A percentile compares a stretch with the other conserved stretches of the same genome.
Conservation (phyloP, 23 tunicate genomes). For the Phallusia fumigata region DNA sequence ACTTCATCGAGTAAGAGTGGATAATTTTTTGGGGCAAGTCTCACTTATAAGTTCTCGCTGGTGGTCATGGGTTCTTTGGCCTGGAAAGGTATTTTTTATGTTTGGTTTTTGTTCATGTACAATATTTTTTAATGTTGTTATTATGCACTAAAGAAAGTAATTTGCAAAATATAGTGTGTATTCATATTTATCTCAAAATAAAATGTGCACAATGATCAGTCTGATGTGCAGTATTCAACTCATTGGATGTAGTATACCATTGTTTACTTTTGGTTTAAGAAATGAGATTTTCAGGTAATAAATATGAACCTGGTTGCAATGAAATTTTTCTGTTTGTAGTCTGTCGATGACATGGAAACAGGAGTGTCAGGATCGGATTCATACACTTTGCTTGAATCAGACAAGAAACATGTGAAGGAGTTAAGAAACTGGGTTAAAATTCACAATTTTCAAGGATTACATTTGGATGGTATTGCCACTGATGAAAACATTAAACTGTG, state of each 20-base stretch:
- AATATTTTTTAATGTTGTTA: no score
- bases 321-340: no score
- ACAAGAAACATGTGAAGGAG: slow-evolving; percentile 6
- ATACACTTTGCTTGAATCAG: slow-evolving; percentile 29
- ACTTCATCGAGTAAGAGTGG: slow-evolving; percentile 31
- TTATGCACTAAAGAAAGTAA: no score
- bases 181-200: no score
- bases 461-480: background rate
- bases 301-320: no score
- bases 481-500: background rate
- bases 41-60: slow-evolving; percentile 36
- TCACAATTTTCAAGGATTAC: background rate
- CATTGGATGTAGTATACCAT: no score
- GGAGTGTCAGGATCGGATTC: slow-evolving; percentile 21
- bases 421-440: slow-evolving; percentile 27
- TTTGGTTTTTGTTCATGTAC: background rate
- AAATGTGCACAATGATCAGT: no score
- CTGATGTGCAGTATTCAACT: no score
- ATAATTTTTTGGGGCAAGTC: background rate
- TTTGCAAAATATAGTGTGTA: no score
- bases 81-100: slow-evolving; percentile 7
- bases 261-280: no score
- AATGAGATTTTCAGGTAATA: no score
- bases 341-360: background rate
- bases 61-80: slow-evolving; percentile 54